Evolutionary conservation across 2,888 invertebrate species (phyloP), one percentile per base, ranked within the genome.

Genomic region (Quadroppia sp.): DNA sequence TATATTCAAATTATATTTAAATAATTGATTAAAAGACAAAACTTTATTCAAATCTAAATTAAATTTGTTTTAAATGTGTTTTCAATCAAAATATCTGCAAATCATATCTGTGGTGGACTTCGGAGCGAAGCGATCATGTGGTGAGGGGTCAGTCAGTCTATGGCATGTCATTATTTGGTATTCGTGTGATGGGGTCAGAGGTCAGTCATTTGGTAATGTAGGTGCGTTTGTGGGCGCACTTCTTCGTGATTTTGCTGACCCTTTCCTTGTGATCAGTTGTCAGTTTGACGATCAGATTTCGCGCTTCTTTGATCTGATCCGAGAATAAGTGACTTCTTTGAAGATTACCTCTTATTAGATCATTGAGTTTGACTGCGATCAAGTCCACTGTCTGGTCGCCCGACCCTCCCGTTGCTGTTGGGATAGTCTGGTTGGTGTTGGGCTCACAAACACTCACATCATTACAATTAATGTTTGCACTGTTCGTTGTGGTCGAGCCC

Each of bases 281-380:
- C 76, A 95, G 90, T 80, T 92, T 90, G 82, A 92, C 88, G 77
- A 95, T 89, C 82, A 93, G 91, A 76, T 88, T 87, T 79, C 91
- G 89, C 0, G 94, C 92, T 81, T 96, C 96, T 76, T 88, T 87
- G 83, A 95, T 89, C 76, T 94, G 94, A 81, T 96, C 95, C 77
- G 90, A 89, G 67, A 95, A 91, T 77, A 95, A 89, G 85, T 90
- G 92, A 82, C 94, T 92, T 73, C 96, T 87, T 84, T 96, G 96
- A 82, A 94, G 90, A 83, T 95, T 95, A 71, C 94, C 95, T 36
- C 74, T 42, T 17, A 74, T 61, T 15, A 76, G 32, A 71, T 76
- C 76, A 69, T 71, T 75, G 9, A 76, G 40, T 48, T 71, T 73
- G n/a, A 72, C 73, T 36, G 64, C 45, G 17, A 74, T 53, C 17